Conservation (phyloP, 2,888 invertebrate species). For the Serrognathus titanus region DNA sequence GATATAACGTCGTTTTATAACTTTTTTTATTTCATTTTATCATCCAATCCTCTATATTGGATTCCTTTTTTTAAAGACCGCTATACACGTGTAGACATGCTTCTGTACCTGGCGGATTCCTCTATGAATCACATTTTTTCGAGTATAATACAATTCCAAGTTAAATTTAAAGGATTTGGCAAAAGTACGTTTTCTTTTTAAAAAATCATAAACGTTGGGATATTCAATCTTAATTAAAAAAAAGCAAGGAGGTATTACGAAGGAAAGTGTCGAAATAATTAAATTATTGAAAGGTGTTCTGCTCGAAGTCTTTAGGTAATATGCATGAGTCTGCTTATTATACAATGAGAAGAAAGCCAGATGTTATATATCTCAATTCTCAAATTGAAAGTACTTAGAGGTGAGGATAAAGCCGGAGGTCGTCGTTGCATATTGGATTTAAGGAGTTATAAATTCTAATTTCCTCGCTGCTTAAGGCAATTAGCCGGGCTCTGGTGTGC, state of each 20-base stretch:
- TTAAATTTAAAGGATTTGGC: too few relatives aligned
- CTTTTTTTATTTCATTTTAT: conserved; percentile 31
- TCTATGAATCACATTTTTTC: too few relatives aligned
- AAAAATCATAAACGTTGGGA: too few relatives aligned
- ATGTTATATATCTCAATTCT: conserved; percentile 38
- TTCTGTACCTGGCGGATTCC: too few relatives aligned
- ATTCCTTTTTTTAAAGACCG: conserved; percentile 20
- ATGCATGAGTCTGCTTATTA: conserved; percentile 40
- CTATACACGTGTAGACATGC: not conserved
- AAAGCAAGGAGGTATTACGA: too few relatives aligned
- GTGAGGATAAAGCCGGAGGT: conserved; percentile 30
- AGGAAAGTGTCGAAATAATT: too few relatives aligned
- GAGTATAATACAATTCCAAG: too few relatives aligned
- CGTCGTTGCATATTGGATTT: conserved; percentile 39
- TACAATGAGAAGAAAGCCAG: conserved; percentile 40
- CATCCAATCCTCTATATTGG: conserved; percentile 30
- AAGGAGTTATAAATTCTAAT: conserved; percentile 48
- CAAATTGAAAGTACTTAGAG: conserved; percentile 39
- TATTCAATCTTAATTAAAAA: too few relatives aligned
- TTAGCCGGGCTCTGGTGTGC: conserved; percentile 37
- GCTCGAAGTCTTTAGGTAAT: conserved; percentile 21
- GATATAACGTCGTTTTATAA: conserved; percentile 27
- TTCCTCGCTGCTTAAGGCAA: conserved; percentile 42
- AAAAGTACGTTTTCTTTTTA: too few relatives aligned
- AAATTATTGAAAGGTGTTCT: too few relatives aligned